Evolutionary conservation across 1,140 invertebrate species (phyloP).

Genomic region (Lepidurus packardi): DNA sequence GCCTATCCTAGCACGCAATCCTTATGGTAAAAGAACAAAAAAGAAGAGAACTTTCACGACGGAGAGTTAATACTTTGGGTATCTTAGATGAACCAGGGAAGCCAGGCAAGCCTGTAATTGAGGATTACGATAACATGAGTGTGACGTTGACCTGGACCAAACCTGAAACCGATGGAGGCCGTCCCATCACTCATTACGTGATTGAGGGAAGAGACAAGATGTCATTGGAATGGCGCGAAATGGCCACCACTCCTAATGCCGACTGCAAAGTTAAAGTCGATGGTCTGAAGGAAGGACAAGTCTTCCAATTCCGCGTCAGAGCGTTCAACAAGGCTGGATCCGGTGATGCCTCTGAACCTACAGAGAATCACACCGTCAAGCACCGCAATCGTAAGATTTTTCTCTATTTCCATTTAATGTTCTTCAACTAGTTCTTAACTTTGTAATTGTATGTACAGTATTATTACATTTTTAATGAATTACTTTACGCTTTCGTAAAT

Average conservation of each 20-base stretch:
- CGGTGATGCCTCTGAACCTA: conserved; percentile 81
- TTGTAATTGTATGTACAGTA: background rate
- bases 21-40: conserved; percentile 64
- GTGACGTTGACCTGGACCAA: conserved; percentile 84
- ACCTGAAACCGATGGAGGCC: conserved; percentile 83
- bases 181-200: conserved; percentile 89
- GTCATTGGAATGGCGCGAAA: conserved; percentile 79
- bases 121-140: conserved; percentile 88
- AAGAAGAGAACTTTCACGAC: background rate
- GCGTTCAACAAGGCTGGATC: conserved; percentile 88
- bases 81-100: conserved; percentile 70
- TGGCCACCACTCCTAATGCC: conserved; percentile 68
- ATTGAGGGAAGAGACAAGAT: conserved; percentile 96
- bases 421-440: conserved; percentile 26
- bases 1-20: conserved; percentile 86
- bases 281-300: conserved; percentile 84
- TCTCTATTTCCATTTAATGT: conserved; percentile 4
- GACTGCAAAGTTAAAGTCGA: conserved; percentile 74
- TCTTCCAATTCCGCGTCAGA: conserved; percentile 85
- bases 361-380: conserved; percentile 86
- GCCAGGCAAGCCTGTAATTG: conserved; percentile 83
- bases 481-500: conserved; percentile 37
- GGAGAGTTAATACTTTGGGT: conserved; percentile 26
- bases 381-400: conserved; percentile 75
- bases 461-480: conserved; percentile 31